Conservation (phyloP, 64 coral and sea anemone genomes). For the Hydrozoanthus tunicans region DNA sequence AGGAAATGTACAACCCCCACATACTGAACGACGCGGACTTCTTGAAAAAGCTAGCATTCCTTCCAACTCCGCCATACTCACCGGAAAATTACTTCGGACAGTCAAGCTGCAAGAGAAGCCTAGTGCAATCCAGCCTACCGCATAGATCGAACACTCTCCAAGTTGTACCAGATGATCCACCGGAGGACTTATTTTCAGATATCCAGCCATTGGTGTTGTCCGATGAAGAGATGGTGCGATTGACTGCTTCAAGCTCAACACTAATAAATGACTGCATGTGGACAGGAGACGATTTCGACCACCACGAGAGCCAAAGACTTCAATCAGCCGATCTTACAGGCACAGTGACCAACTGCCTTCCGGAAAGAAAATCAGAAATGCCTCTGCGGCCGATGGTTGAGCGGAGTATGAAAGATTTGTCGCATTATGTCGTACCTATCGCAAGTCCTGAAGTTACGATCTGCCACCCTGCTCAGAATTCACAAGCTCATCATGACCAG, state of each 20-base stretch:
- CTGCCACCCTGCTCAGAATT: not conserved
- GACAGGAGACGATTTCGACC: slow-evolving; percentile 69
- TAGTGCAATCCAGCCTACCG: slow-evolving; percentile 19
- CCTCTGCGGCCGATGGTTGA: slow-evolving; percentile 37
- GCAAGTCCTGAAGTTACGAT: slow-evolving; percentile 44
- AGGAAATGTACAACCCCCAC: slow-evolving; percentile 65
- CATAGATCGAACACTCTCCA: slow-evolving; percentile 64
- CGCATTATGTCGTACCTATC: slow-evolving; percentile 15
- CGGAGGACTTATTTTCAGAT: slow-evolving; percentile 87
- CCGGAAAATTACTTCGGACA: slow-evolving; percentile 70
- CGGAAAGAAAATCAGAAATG: slow-evolving; percentile 60
- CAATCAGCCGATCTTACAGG: slow-evolving; percentile 46
- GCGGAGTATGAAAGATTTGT: slow-evolving; percentile 15
- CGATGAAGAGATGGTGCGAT: slow-evolving; percentile 87
- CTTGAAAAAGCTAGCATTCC: slow-evolving; percentile 74
- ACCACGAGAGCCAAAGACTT: slow-evolving; percentile 62
- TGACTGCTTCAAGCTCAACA: slow-evolving; percentile 76
- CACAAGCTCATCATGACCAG: slow-evolving; percentile 19
- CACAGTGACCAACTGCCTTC: slow-evolving; percentile 42
- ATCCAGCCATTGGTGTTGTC: slow-evolving; percentile 78
- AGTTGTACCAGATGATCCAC: slow-evolving; percentile 83
- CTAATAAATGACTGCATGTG: slow-evolving; percentile 81
- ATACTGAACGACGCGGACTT: slow-evolving; percentile 73
- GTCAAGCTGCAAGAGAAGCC: slow-evolving; percentile 42
- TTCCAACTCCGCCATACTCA: slow-evolving; percentile 88